Conservation (phyloP, 2,888 invertebrate genomes). For the Lottia scabra region DNA sequence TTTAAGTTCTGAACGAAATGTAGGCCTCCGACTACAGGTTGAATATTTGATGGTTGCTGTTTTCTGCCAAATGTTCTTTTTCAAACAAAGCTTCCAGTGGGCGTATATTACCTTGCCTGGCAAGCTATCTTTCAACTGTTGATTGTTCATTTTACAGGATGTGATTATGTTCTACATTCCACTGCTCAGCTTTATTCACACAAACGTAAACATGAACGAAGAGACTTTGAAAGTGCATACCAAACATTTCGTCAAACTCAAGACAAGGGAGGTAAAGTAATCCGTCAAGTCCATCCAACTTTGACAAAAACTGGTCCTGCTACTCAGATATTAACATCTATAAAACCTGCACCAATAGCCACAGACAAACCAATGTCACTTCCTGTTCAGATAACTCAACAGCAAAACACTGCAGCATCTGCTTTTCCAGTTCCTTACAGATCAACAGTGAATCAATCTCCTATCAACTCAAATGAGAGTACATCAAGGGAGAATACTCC, state of each 20-base stretch:
- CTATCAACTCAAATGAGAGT: neutral
- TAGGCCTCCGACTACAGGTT: too few relatives aligned
- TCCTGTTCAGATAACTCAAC: constrained; percentile 1
- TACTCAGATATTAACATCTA: neutral
- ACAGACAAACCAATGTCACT: neutral
- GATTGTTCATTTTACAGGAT: constrained; percentile 68
- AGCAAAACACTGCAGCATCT: neutral
- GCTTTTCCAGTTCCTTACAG: neutral
- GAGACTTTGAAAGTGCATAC: constrained; percentile 81
- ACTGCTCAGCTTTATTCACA: constrained; percentile 97
- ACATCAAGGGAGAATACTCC: constrained; percentile 10
- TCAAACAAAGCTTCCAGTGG: too few relatives aligned
- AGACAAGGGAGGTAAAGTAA: constrained; percentile 40
- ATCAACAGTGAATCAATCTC: neutral
- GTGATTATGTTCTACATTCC: constrained; percentile 95
- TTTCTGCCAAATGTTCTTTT: too few relatives aligned
- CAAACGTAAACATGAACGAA: constrained; percentile 94
- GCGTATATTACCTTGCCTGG: too few relatives aligned
- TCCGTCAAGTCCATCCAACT: neutral
- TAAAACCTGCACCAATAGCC: neutral
- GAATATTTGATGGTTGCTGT: too few relatives aligned
- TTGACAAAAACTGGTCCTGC: neutral
- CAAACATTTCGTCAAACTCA: constrained; percentile 79
- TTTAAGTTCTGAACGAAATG: too few relatives aligned
- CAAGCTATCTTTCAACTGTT: too few relatives aligned